A percentile compares a stretch with the other conserved stretches of the same genome.
phyloP scores from a whole-genome alignment of 2,797 vertebrate species.

The Eospalax fontanierii region DNA sequence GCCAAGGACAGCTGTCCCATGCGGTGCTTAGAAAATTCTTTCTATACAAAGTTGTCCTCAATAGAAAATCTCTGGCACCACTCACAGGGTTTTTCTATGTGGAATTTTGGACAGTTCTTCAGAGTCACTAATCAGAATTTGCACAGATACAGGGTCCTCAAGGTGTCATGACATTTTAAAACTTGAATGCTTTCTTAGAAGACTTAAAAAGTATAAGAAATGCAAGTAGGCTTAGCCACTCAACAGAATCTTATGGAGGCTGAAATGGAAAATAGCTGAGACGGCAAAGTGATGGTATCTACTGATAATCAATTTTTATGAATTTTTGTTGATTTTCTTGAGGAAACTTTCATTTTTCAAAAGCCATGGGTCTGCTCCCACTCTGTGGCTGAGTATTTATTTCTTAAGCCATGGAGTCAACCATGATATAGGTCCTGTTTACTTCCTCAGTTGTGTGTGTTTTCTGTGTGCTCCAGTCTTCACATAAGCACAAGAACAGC shows the following conservation, averaged over 20 bases:
- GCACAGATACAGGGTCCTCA: not conserved
- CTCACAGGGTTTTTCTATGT: not conserved
- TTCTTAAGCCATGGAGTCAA: not conserved
- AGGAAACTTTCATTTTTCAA: not conserved
- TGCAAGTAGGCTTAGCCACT: not conserved
- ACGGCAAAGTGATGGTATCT: not conserved
- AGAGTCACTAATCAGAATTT: slow-evolving; percentile 18
- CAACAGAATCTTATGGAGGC: not conserved
- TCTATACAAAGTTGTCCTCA: not conserved
- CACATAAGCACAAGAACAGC: not conserved
- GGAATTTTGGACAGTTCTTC: not conserved
- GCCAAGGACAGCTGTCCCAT: not conserved
- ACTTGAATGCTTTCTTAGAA: slow-evolving; percentile 4
- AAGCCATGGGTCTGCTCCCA: not conserved
- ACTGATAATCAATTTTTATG: not conserved
- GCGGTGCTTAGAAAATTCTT: not conserved
- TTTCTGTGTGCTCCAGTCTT: not conserved
- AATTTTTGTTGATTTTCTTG: not conserved
- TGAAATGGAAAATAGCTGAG: not conserved
- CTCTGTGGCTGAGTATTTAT: not conserved
- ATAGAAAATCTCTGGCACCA: not conserved
- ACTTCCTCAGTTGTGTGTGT: not conserved
- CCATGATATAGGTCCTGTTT: not conserved
- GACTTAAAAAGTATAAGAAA: not conserved
- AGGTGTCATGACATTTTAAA: slow-evolving; percentile 20